Percentiles rank a stretch among this genome's conserved stretches.
phyloP scores from a whole-genome alignment of 2,888 invertebrate genomes.

The Lobophora halterata region DNA sequence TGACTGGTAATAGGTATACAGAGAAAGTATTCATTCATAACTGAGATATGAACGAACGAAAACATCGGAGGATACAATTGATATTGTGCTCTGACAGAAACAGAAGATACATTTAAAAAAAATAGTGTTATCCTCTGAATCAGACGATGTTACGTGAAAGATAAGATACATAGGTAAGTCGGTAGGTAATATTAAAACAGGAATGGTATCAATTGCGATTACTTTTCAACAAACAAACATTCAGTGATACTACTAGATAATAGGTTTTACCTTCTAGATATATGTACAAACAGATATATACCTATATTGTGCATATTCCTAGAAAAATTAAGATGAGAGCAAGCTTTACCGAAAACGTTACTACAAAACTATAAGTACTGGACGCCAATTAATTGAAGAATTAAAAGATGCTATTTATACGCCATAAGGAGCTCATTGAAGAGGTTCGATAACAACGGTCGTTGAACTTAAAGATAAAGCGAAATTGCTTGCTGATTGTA shows the following conservation, averaged over 20 bases:
- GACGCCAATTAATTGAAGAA: constrained; percentile 12
- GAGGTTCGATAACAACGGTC: constrained; percentile 62
- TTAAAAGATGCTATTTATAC: constrained; percentile 38
- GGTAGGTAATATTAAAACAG: neutral
- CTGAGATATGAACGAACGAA: constrained; percentile 37
- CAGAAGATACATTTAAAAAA: neutral
- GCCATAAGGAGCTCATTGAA: constrained; percentile 61
- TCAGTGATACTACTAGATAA: neutral
- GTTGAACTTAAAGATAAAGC: constrained; percentile 58
- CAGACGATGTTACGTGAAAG: constrained; percentile 3
- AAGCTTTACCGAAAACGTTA: too few relatives aligned
- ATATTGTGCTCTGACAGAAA: constrained; percentile 13
- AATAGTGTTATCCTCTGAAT: constrained; percentile 1
- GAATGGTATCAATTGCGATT: constrained; percentile 1
- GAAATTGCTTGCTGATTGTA: constrained; percentile 40
- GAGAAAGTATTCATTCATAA: constrained; percentile 37
- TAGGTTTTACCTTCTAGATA: too few relatives aligned
- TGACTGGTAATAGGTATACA: constrained; percentile 43
- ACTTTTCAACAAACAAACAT: constrained; percentile 1
- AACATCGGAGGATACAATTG: constrained; percentile 18
- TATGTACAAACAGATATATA: too few relatives aligned
- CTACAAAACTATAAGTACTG: too few relatives aligned
- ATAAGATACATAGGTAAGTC: too few relatives aligned
- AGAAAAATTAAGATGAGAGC: too few relatives aligned
- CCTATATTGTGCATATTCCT: too few relatives aligned